Percentiles rank a stretch among this genome's conserved stretches.
Conservation (phyloP, 2,797 vertebrate species). For the Sarcoramphus papa region DNA sequence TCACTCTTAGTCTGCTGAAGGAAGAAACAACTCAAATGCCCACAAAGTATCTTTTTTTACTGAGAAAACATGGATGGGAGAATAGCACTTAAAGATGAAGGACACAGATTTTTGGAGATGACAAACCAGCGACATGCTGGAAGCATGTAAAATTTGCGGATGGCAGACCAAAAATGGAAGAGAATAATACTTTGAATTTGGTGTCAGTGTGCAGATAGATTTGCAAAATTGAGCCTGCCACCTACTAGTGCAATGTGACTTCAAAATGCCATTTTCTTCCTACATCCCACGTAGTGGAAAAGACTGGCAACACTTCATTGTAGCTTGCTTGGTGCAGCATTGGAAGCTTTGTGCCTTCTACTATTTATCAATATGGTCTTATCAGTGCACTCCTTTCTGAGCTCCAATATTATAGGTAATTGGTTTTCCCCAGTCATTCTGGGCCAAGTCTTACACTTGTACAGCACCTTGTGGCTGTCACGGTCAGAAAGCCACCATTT, state of each 20-base stretch:
- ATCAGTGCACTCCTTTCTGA: neutral
- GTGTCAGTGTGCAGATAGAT: neutral
- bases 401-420: neutral
- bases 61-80: neutral
- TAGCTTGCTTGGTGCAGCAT: neutral
- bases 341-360: neutral
- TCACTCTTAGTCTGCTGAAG: neutral
- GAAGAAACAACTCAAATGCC: neutral
- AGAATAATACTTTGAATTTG: neutral
- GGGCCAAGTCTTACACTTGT: neutral
- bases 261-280: neutral
- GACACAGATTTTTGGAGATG: neutral
- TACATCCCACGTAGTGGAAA: neutral
- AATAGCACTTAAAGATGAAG: neutral
- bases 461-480: neutral
- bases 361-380: neutral
- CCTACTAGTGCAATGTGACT: neutral
- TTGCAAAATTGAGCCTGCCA: neutral
- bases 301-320: neutral
- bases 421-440: neutral
- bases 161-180: neutral
- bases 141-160: neutral
- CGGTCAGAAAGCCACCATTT: neutral
- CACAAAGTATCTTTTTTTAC: neutral
- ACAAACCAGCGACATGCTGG: neutral